These are phyloP conservation scores for Tupiocoris notatus DNA, from an alignment of 2,888 invertebrate species.

Conservation along the genomic window DNA sequence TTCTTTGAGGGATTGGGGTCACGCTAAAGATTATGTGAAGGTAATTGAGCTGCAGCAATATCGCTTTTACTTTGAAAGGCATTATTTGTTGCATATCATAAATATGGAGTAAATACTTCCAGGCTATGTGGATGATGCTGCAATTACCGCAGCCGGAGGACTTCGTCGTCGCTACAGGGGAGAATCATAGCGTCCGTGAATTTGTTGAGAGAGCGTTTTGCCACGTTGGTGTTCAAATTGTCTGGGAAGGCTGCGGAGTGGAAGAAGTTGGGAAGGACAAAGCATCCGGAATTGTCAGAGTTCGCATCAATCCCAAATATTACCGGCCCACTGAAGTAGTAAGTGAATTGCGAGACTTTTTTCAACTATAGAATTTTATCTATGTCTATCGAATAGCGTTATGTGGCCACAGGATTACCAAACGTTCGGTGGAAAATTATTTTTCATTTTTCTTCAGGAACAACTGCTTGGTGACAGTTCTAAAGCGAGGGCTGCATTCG, in stretches of 20 bases:
- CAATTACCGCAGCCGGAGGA: constrained; percentile 90
- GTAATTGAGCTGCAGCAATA: too few species aligned
- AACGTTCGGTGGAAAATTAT: constrained; percentile 47
- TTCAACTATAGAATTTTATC: too few species aligned
- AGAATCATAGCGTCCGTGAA: constrained; percentile 90
- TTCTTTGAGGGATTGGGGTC: constrained; percentile 97
- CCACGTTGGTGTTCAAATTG: constrained; percentile 73
- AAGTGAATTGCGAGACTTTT: constrained; percentile 57
- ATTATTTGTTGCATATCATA: too few species aligned
- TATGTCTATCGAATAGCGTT: too few species aligned
- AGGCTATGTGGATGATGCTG: constrained; percentile 99
- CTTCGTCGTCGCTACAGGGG: constrained; percentile 96
- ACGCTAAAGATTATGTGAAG: constrained; percentile 93
- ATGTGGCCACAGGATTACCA: too few species aligned
- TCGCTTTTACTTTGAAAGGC: too few species aligned
- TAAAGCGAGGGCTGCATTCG: constrained; percentile 82
- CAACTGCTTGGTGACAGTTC: constrained; percentile 87
- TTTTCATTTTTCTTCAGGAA: constrained; percentile 61
- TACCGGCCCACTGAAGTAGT: constrained; percentile 98
- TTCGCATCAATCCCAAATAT: constrained; percentile 88
- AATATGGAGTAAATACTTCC: too few species aligned
- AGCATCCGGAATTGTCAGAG: constrained; percentile 69
- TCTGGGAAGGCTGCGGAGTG: constrained; percentile 84
- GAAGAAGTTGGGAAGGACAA: constrained; percentile 76
- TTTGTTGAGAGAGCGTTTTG: constrained; percentile 92